A percentile compares a stretch with the other conserved stretches of the same genome.
Evolutionary conservation across 2,797 vertebrate species (phyloP).

Genomic region (Trematomus bernacchii): DNA sequence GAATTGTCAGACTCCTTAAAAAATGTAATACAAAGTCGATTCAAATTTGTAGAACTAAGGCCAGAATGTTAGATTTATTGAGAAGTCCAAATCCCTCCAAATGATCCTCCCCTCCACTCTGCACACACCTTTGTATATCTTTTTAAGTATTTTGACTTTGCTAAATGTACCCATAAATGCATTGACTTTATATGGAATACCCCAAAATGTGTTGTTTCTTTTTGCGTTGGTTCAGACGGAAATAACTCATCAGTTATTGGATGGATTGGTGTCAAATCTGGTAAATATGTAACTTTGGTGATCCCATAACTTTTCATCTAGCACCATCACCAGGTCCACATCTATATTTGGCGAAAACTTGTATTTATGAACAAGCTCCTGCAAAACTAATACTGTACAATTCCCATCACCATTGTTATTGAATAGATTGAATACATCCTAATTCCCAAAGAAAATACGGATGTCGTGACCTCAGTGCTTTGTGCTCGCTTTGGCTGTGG

Average conservation of each 20-base stretch:
- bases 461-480: conserved; percentile 19
- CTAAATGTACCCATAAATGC: background rate
- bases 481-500: background rate
- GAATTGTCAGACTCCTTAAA: background rate
- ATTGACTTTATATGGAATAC: too few species aligned
- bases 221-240: too few species aligned
- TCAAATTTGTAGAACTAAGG: conserved; percentile 1
- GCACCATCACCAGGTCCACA: too few species aligned
- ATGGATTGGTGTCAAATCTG: too few species aligned
- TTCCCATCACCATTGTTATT: background rate
- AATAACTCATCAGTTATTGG: too few species aligned
- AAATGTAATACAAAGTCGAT: background rate
- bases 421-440: background rate
- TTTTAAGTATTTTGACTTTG: background rate
- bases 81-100: conserved; percentile 3
- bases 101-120: too few species aligned
- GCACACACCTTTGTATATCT: background rate
- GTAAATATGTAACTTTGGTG: too few species aligned
- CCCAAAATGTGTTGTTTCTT: too few species aligned
- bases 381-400: too few species aligned
- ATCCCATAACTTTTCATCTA: too few species aligned
- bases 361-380: too few species aligned
- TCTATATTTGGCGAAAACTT: too few species aligned
- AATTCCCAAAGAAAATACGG: background rate
- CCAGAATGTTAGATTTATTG: background rate